phyloP scores from a whole-genome alignment of 2,113 vertebrate species.

The Zosterops pallidus region DNA sequence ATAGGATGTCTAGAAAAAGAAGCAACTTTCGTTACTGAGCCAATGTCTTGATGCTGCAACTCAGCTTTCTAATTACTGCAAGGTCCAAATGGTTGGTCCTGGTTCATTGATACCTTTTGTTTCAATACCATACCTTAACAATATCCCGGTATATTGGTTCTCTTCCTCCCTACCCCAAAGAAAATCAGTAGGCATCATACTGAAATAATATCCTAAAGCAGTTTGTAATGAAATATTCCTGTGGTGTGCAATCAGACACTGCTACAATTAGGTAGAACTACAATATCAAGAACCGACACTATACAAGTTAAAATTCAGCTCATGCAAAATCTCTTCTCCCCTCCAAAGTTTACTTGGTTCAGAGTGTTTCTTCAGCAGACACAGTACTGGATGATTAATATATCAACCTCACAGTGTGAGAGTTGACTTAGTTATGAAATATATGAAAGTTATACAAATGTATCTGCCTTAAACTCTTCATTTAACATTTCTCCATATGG shows the following conservation, averaged over 20 bases:
- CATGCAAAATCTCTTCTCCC: background rate
- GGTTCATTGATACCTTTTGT: background rate
- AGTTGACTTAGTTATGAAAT: constrained; percentile 29
- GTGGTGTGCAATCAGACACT: background rate
- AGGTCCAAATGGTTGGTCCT: background rate
- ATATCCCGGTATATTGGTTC: background rate
- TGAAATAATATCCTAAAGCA: background rate
- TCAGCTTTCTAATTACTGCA: background rate
- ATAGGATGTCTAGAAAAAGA: background rate
- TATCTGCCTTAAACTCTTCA: constrained; percentile 32
- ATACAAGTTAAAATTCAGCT: constrained; percentile 15
- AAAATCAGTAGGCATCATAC: background rate
- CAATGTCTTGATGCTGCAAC: background rate
- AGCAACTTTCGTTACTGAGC: background rate
- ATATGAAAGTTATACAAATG: constrained; percentile 15
- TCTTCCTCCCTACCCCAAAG: background rate
- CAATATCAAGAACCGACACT: background rate
- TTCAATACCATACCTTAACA: background rate
- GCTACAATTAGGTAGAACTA: constrained; percentile 1
- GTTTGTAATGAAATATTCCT: background rate
- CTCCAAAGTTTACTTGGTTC: constrained; percentile 7
- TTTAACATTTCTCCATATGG: constrained; percentile 57
- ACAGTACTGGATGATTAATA: constrained; percentile 24
- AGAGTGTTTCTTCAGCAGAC: constrained; percentile 5
- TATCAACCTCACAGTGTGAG: background rate